Evolutionary conservation across 2,113 vertebrate genomes (phyloP), one percentile per base, ranked within the genome.

Genomic region (Balaeniceps rex): DNA sequence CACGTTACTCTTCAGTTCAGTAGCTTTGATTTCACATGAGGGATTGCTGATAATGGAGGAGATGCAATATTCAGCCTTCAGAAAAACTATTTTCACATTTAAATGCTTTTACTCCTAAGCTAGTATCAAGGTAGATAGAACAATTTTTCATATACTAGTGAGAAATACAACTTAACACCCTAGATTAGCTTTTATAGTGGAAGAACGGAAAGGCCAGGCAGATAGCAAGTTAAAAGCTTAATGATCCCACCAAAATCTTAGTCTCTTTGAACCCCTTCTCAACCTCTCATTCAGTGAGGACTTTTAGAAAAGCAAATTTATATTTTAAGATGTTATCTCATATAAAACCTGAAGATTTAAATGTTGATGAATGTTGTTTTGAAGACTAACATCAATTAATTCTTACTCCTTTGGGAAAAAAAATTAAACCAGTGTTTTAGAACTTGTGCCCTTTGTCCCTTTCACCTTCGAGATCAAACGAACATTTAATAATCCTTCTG

Each of bases 1-100:
- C 21, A 22, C 0, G 1, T 49, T n/a, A 64, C 19, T 58, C 58
- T 23, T 18, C 34, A 12, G 4, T 1, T 8, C 55, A 24, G 65
- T 4, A 49, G 44, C 65, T 68, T 19, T 36, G 54, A 7, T 12
- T 38, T 49, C 76, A 54, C 34, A 15, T 0, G 2, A 78, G 47
- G 49, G 31, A 24, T 13, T 61, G 87, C 42, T 28, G n/a, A 25
- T 14, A 71, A 60, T 0, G 11, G 12, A 76, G 66, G 28, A 83
- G 65, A 75, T 18, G 54, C 42, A 78, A 34, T 19, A 65, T 6
- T 28, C 68, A 34, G 40, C 54, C 68, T 70, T 52, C 83, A 69
- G 24, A 64, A 87, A 68, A 76, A 23, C 11, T 31, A 6, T 8
- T 63, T 52, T 52, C 34, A 19, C 14, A 14, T 42, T 40, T 46